Evolutionary conservation across 2,888 invertebrate species (phyloP), one percentile per base, ranked within the genome.

Genomic region (Heliconius hortense): DNA sequence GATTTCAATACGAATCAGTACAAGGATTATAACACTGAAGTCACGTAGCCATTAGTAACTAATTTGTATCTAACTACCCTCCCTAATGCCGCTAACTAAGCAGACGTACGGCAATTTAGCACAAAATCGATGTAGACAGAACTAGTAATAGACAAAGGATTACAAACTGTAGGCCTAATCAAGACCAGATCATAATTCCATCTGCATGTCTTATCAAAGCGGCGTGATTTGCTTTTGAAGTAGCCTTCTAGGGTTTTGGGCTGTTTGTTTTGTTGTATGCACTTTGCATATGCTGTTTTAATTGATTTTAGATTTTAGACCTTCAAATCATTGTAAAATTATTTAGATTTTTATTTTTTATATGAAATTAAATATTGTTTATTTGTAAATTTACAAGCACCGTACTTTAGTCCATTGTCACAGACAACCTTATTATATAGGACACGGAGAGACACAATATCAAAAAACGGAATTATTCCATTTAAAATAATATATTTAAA

Each of bases 191-290:
- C 79, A 78, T 79, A 78, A 79, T 77, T 79, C 79, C 69, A 74
- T 77, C 76, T 78, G 78, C 76, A 79, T 79, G 79, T 80, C 80
- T 80, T 81, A 81, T 80, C 80, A 79, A 79, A 80, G 80, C 59
- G 18, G 39, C 10, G 68, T 53, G 68, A 68, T 68, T 68, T 68
- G 68, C 53, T 53, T 68, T 68, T 53, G 68, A 18, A 53, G 53
- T 48, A 21, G 68, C 43, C 28, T 48, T 48, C 24, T 2, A 26
- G 24, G 48, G 28, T 28, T 68, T 43, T 35, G 64, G n/a, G 0
- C 10, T 64, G 62, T 21, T 21, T 18, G 64, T 64, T 39, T 64
- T 64, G 64, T 5, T 39, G 5, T 35, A 7, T 39, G 35, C 10
- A n/a, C 4, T 2, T 21, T n/a, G n/a, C 5, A 10, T 35, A n/a